These are phyloP conservation scores for Felis catus DNA, from an alignment of 2,113 vertebrate species.

Conservation along the genomic window F.catus_Fca126_mat1.0 CM031420.1:80106501-80107000, in stretches of 20 bases:
- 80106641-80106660: neutral
- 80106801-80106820: conserved; percentile 2
- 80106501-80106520: neutral
- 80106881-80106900: neutral
- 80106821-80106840: neutral
- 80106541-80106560: neutral
- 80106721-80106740: neutral
- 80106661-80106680: neutral
- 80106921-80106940: neutral
- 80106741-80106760: conserved; percentile 41
- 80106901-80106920: neutral
- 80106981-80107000: neutral
- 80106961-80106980: neutral
- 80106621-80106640: neutral
- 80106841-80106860: neutral
- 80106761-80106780: conserved; percentile 12
- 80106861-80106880: neutral
- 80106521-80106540: conserved; percentile 18
- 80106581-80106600: neutral
- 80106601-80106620: neutral
- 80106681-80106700: neutral
- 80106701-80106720: conserved; percentile 21
- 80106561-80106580: neutral
- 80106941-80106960: neutral
- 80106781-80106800: neutral